Evolutionary conservation across 1,140 invertebrate species (phyloP).

Genomic region (Neodiprion virginianus): DNA sequence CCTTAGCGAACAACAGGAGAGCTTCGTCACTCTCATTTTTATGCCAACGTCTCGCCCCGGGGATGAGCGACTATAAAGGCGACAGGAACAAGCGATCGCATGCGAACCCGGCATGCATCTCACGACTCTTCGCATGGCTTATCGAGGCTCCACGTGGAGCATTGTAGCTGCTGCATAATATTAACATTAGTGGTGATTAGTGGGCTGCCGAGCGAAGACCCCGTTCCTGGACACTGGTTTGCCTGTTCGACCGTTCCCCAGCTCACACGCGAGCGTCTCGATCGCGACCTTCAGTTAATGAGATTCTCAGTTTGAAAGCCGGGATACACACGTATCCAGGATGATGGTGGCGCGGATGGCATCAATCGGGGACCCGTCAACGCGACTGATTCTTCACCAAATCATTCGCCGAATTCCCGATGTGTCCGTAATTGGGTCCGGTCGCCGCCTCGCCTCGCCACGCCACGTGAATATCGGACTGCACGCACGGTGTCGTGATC

Average conservation of each 20-base stretch:
- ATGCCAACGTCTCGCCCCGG: neutral
- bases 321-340: neutral
- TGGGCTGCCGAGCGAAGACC: conserved; percentile 40
- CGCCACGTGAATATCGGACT: too few species aligned
- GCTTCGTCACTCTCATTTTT: neutral
- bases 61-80: conserved; percentile 5
- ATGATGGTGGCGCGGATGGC: too few species aligned
- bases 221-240: conserved; percentile 36
- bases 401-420: too few species aligned
- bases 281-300: conserved; percentile 48
- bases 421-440: too few species aligned
- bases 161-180: conserved; percentile 58
- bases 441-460: too few species aligned
- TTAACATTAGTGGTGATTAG: conserved; percentile 60
- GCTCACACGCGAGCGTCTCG: conserved; percentile 37
- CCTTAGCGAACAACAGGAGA: too few species aligned
- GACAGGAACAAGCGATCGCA: conserved; percentile 43
- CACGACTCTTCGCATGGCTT: conserved; percentile 40
- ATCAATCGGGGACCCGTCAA: too few species aligned
- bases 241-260: conserved; percentile 35
- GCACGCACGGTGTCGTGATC: too few species aligned
- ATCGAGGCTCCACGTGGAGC: conserved; percentile 49
- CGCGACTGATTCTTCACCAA: too few species aligned
- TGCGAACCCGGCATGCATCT: conserved; percentile 51
- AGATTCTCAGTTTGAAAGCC: conserved; percentile 24